A percentile compares a stretch with the other conserved stretches of the same genome.
Conservation (phyloP, 2,113 vertebrate genomes). For the Fulica atra region DNA sequence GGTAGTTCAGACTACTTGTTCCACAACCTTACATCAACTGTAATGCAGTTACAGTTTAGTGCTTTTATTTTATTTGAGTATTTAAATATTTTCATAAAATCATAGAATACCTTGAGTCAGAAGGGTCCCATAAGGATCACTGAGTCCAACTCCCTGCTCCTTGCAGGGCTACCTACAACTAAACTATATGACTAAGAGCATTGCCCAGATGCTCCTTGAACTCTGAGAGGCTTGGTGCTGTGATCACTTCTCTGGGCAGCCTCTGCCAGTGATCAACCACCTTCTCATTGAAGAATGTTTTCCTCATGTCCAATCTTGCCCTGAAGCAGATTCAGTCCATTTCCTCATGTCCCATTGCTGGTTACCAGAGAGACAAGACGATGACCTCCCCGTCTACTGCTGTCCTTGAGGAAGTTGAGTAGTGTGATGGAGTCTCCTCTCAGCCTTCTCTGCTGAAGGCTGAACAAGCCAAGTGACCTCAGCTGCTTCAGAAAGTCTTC, state of each 20-base stretch:
- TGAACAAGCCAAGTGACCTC: neutral
- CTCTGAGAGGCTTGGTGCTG: neutral
- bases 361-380: neutral
- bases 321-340: neutral
- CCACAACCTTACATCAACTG: neutral
- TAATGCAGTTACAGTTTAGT: neutral
- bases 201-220: neutral
- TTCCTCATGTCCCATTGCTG: fast-evolving
- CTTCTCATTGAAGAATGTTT: neutral
- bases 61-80: neutral
- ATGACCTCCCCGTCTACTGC: neutral
- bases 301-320: neutral
- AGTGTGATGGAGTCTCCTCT: neutral
- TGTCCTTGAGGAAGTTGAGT: neutral
- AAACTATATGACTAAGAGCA: fast-evolving
- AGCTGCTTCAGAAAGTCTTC: fast-evolving
- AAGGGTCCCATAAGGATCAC: neutral
- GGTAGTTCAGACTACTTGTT: neutral
- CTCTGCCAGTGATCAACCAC: neutral
- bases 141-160: neutral
- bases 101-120: neutral
- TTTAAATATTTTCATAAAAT: neutral
- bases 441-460: neutral
- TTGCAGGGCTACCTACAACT: neutral
- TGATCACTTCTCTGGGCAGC: neutral